Evolutionary conservation across 2,113 vertebrate genomes (phyloP), one percentile per base, ranked within the genome.

Genomic region (Indicator maculatus): DNA sequence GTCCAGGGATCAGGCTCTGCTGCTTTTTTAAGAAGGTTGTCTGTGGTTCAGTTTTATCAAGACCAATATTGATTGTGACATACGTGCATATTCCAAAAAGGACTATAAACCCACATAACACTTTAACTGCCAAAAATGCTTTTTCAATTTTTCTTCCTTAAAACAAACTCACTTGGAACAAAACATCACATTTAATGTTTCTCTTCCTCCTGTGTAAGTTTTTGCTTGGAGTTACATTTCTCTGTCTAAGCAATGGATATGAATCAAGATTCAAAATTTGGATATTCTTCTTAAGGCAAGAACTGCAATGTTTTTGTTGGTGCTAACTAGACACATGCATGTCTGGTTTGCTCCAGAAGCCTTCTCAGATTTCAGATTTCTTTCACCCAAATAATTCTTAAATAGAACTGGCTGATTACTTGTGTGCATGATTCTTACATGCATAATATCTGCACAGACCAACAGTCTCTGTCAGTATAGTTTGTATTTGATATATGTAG

Each of bases 51-150:
- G 78, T 91, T 96, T 95, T 93, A 95, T 96, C 91, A 92, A 83
- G 95, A 94, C 94, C 93, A 95, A 93, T 96, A 97, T 96, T 95
- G 89, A 90, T 95, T 94, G 93, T 96, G 96, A 97, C 95, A 93
- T 55, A 83, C 66, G 88, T 73, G 11, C 90, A 88, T 94, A 94
- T 88, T 92, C 93, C 92, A 94, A 91, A 93, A 93, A 96, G 86
- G 93, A 66, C 93, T 95, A 83, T 77, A 95, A 95, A 95, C 91
- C 77, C 93, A 95, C 77, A 88, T 93, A 95, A 97, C 93, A 80
- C 92, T 96, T 93, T 31, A 80, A 83, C 72, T 95, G 96, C 96
- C 96, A 97, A 94, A 96, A 97, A 93, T 52, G 86, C 88, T 95
- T 96, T 91, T 94, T 89, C 90, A 89, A 79, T 92, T 91, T 96